Percentiles rank a stretch among this genome's conserved stretches.
Evolutionary conservation across 2,113 vertebrate species (phyloP).

Genomic region (Thinocorus orbignyianus): DNA sequence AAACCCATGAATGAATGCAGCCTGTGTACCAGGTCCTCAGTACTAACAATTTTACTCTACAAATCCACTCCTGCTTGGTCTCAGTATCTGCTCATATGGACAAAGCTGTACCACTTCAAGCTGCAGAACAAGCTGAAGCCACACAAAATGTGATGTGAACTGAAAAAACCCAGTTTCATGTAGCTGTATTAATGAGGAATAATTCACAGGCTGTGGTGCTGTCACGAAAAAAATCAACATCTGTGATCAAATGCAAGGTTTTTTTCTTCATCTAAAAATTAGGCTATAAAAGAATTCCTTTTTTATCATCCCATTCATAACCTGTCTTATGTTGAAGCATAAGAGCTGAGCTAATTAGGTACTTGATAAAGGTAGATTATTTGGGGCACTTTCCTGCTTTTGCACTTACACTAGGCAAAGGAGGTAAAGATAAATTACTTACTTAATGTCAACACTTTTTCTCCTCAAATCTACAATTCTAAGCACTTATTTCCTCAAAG

Average conservation of each 20-base stretch:
- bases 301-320: constrained; percentile 67
- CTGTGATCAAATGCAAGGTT: constrained; percentile 44
- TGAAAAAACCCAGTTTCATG: neutral
- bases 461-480: constrained; percentile 52
- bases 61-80: neutral
- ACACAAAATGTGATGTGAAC: neutral
- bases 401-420: constrained; percentile 5
- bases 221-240: constrained; percentile 18
- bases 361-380: constrained; percentile 57
- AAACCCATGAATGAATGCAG: neutral
- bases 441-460: neutral
- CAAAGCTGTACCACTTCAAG: neutral
- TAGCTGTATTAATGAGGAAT: neutral
- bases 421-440: constrained; percentile 48
- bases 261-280: constrained; percentile 45
- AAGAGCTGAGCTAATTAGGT: constrained; percentile 62
- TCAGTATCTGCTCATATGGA: neutral
- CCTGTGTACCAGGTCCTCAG: neutral
- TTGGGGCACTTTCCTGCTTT: constrained; percentile 49
- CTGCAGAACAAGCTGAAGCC: neutral
- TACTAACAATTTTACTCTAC: neutral
- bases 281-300: constrained; percentile 41
- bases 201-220: constrained; percentile 39
- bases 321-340: constrained; percentile 48
- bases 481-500: constrained; percentile 38